Evolutionary conservation across 2,113 vertebrate genomes (phyloP), one percentile per base, ranked within the genome.

Genomic region (Arenaria interpres): DNA sequence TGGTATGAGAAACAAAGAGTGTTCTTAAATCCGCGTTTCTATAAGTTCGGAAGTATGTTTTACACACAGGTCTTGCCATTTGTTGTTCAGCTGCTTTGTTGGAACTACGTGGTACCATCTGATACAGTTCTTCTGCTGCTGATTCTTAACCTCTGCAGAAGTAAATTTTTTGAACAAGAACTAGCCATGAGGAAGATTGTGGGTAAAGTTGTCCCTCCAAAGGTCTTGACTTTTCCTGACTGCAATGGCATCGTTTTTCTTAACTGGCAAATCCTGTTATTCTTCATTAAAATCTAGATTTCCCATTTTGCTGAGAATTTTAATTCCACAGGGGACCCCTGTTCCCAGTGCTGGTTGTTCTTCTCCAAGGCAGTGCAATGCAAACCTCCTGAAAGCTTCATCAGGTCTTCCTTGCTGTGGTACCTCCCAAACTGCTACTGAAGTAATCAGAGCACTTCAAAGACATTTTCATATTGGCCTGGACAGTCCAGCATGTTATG

Each of bases 391-490:
- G 23, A 79, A 74, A 53, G 48, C 27, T 72, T 63, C 20, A 19
- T n/a, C 45, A 46, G 7, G 13, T 93, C 12, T 67, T 63, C 14
- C 19, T 50, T 89, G 63, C 59, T 67, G 10, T 80, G 48, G 14
- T 25, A 25, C 23, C 9, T 81, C 35, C 50, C 39, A 57, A 73
- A 16, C 27, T 89, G 59, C 77, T 76, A 9, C 4, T 28, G 33
- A 77, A 53, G 32, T 79, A 88, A 21, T 74, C 50, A 48, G 63
- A 69, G 30, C 20, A 6, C 16, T 48, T 77, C 33, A 74, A 39
- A 73, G 9, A 43, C 0, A 0, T 73, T 23, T 46, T 73, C 0
- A 0, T 1, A 0, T 66, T 66, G 77, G 20, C 7, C 53, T 37
- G 62, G 28, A 21, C 4, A 45, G 43, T 24, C 45, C 41, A 15